Evolutionary conservation across 2,888 invertebrate species (phyloP).

Genomic region (Leucoptera coffeella): DNA sequence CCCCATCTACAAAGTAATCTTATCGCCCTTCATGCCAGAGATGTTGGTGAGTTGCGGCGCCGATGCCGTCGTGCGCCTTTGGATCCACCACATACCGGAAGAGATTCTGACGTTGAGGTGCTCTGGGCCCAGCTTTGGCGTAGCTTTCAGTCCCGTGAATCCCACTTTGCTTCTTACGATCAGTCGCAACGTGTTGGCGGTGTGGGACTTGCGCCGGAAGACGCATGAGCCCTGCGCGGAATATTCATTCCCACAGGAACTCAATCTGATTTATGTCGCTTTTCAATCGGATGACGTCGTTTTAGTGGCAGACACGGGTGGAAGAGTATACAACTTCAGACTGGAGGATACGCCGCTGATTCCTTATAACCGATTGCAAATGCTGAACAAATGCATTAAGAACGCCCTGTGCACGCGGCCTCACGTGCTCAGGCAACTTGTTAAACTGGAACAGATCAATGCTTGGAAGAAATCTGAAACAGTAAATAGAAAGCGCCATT

Average conservation of each 20-base stretch:
- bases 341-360: constrained; percentile 72
- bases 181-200: constrained; percentile 58
- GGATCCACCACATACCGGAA: constrained; percentile 63
- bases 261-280: constrained; percentile 44
- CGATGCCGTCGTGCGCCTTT: constrained; percentile 69
- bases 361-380: constrained; percentile 59
- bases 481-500: background rate
- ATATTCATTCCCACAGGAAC: constrained; percentile 37
- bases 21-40: constrained; percentile 66
- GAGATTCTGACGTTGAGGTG: constrained; percentile 54
- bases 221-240: constrained; percentile 61
- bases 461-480: constrained; percentile 9
- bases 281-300: constrained; percentile 65
- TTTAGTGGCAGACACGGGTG: constrained; percentile 61
- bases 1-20: constrained; percentile 63
- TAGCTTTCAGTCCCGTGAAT: constrained; percentile 69
- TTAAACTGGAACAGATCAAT: constrained; percentile 45
- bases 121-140: constrained; percentile 44
- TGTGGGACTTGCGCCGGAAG: constrained; percentile 76
- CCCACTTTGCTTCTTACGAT: constrained; percentile 68
- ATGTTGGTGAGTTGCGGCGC: constrained; percentile 72
- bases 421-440: constrained; percentile 53
- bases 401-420: constrained; percentile 60
- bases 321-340: constrained; percentile 61
- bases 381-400: constrained; percentile 58